Percentiles rank a stretch among this genome's conserved stretches.
Evolutionary conservation across 2,113 vertebrate genomes (phyloP).

Genomic region (Prionailurus bengalensis): DNA sequence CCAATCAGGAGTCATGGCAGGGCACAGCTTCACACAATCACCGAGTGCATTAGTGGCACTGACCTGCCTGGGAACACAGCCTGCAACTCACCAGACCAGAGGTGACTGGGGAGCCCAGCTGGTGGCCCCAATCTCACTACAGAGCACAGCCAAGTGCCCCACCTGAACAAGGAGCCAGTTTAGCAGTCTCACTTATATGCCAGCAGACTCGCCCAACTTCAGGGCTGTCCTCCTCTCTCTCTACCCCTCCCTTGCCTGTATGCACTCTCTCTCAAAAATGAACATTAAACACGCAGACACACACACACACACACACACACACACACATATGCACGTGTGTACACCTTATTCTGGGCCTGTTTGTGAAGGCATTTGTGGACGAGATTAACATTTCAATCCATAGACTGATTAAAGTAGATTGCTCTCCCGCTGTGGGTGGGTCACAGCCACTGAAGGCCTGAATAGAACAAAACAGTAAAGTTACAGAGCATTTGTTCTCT

Average conservation of each 20-base stretch:
- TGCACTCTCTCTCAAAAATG: no score
- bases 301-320: no score
- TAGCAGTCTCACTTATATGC: not conserved
- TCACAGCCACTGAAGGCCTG: not conserved
- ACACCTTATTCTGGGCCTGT: not conserved
- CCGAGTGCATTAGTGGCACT: not conserved
- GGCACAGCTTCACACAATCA: not conserved
- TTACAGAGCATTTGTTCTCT: not conserved
- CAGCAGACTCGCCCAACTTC: not conserved
- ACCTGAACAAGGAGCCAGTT: not conserved
- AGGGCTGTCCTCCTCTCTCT: no score
- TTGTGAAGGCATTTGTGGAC: not conserved
- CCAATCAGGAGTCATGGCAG: not conserved
- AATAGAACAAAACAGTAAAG: not conserved
- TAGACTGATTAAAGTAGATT: not conserved
- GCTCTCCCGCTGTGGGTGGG: not conserved
- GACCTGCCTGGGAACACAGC: no score
- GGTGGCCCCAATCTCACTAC: not conserved
- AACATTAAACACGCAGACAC: no score
- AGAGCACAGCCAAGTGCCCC: not conserved
- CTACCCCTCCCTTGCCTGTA: no score
- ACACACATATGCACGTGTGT: no score
- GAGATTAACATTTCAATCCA: not conserved
- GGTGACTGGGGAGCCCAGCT: fast-evolving
- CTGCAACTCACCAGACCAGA: not conserved